Percentiles rank a stretch among this genome's conserved stretches.
Conservation (phyloP, 1,140 invertebrate genomes). For the Copidosoma floridanum region DNA sequence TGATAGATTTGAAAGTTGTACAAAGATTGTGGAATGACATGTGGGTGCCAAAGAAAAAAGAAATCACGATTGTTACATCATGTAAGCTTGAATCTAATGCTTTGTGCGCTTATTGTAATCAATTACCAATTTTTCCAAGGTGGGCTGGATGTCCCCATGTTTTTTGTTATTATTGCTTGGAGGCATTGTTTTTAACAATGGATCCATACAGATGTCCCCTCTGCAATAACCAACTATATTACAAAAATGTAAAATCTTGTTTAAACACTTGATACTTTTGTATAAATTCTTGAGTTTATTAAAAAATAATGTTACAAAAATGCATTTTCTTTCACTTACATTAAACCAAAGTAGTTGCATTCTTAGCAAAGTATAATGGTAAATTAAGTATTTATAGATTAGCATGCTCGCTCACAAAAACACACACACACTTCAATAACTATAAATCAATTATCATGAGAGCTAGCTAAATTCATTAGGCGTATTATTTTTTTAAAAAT, state of each 20-base stretch:
- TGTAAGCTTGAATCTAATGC: constrained; percentile 37
- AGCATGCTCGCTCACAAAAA: constrained; percentile 22
- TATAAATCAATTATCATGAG: constrained; percentile 18
- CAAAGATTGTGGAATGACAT: constrained; percentile 38
- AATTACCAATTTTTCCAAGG: constrained; percentile 46
- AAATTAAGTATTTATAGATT: constrained; percentile 21
- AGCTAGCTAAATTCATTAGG: constrained; percentile 15
- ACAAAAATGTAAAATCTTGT: constrained; percentile 35
- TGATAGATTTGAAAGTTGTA: constrained; percentile 48
- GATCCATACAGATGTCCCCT: constrained; percentile 40
- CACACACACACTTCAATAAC: constrained; percentile 21
- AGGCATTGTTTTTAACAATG: constrained; percentile 44
- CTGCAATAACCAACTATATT: constrained; percentile 37
- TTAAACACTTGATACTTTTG: constrained; percentile 22
- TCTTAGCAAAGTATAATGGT: constrained; percentile 22
- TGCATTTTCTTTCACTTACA: constrained; percentile 25
- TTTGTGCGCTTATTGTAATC: constrained; percentile 45
- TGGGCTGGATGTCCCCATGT: constrained; percentile 50
- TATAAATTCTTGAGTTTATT: constrained; percentile 29
- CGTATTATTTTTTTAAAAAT: constrained; percentile 47
- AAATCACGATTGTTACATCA: background rate
- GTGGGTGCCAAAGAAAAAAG: constrained; percentile 24
- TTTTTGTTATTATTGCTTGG: constrained; percentile 54
- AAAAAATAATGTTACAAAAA: constrained; percentile 31
- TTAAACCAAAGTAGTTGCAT: constrained; percentile 26